phyloP scores from a whole-genome alignment of 1,140 invertebrate species.

The Trinorchestia longiramus region DNA sequence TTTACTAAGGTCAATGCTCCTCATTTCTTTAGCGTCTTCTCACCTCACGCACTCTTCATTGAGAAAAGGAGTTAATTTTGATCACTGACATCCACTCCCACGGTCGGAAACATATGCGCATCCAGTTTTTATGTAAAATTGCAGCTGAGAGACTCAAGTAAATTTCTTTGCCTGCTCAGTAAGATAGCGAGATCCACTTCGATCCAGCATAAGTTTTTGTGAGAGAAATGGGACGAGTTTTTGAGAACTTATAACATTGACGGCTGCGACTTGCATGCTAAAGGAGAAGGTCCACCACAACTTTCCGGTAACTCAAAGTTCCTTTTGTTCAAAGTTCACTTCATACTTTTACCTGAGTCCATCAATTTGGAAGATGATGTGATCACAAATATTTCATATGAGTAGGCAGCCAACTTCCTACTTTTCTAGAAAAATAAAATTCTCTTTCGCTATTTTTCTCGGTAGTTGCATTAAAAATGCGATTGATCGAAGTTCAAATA shows the following conservation, averaged over 20 bases:
- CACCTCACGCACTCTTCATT: too few relatives aligned
- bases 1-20: too few relatives aligned
- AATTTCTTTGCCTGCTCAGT: neutral
- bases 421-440: too few relatives aligned
- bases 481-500: too few relatives aligned
- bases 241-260: neutral
- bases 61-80: too few relatives aligned
- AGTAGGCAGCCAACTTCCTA: neutral
- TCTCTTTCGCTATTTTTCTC: too few relatives aligned
- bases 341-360: neutral
- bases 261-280: neutral
- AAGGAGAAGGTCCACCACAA: neutral
- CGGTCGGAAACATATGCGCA: neutral
- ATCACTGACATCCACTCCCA: too few relatives aligned
- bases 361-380: neutral
- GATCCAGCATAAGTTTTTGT: neutral
- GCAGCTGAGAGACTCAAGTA: neutral
- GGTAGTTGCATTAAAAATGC: too few relatives aligned
- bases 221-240: neutral
- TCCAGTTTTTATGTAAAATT: neutral
- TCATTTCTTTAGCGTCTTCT: too few relatives aligned
- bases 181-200: neutral
- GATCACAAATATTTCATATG: neutral
- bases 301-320: neutral
- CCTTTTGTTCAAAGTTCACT: neutral